Conservation (phyloP, 2,888 invertebrate genomes). For the Oligia fasciuncula region DNA sequence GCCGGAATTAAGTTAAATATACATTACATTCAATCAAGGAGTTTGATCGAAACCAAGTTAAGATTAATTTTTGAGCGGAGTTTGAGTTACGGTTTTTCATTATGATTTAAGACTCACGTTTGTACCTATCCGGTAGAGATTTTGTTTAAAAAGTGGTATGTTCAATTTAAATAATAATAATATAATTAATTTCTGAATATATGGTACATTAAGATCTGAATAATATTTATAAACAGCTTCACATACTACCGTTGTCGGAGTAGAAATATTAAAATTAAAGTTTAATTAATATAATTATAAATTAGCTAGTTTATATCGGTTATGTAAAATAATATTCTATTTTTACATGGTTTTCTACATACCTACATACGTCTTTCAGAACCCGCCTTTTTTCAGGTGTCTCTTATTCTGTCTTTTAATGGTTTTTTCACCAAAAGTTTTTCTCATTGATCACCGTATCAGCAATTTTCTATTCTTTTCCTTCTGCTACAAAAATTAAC, state of each 20-base stretch:
- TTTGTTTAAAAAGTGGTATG: not conserved
- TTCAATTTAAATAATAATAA: not conserved
- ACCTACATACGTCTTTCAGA: too few species aligned
- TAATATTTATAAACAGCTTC: too few species aligned
- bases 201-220: too few species aligned
- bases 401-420: not conserved
- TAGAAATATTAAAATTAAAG: too few species aligned
- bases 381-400: too few species aligned
- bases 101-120: conserved; percentile 31
- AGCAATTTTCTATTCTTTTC: not conserved
- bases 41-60: conserved; percentile 52
- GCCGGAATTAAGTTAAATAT: conserved; percentile 55
- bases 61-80: conserved; percentile 44
- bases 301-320: not conserved
- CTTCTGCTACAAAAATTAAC: not conserved
- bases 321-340: not conserved
- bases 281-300: not conserved
- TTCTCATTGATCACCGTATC: not conserved
- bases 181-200: not conserved
- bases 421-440: not conserved
- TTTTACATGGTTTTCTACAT: not conserved
- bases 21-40: conserved; percentile 54
- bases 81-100: conserved; percentile 44
- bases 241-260: too few species aligned
- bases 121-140: not conserved